Evolutionary conservation across 2,888 invertebrate genomes (phyloP).

Genomic region (Campaea margaritaria): DNA sequence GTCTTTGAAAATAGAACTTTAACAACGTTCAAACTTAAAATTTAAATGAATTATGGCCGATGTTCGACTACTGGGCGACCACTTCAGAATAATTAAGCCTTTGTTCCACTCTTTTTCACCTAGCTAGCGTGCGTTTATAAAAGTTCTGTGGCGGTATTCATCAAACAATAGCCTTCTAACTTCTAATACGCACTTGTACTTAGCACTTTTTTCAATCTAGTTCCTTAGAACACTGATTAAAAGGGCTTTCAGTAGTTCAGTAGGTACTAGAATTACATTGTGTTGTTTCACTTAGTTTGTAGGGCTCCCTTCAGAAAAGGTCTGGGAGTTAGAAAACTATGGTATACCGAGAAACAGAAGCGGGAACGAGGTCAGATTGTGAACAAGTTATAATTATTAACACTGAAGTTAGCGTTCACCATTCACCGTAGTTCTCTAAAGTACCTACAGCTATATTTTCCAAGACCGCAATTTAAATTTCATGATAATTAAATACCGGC

Average conservation of each 20-base stretch:
- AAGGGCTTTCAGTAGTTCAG: not conserved
- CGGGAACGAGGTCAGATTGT: constrained; percentile 1
- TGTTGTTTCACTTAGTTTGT: constrained; percentile 4
- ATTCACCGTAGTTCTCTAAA: too few relatives aligned
- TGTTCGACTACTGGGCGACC: too few relatives aligned
- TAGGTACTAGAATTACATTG: not conserved
- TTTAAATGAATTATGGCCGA: too few relatives aligned
- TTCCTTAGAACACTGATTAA: not conserved
- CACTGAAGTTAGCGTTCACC: too few relatives aligned
- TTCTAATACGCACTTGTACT: not conserved
- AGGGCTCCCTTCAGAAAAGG: not conserved
- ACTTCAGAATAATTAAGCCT: too few relatives aligned
- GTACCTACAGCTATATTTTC: too few relatives aligned
- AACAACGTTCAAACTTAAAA: too few relatives aligned
- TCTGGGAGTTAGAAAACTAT: not conserved
- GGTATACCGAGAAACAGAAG: not conserved
- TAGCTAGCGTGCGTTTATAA: too few relatives aligned
- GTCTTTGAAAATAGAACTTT: too few relatives aligned
- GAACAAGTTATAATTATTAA: not conserved
- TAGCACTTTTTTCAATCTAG: not conserved
- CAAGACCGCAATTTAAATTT: too few relatives aligned
- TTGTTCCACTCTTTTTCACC: too few relatives aligned
- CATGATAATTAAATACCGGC: too few relatives aligned
- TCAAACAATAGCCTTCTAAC: not conserved
- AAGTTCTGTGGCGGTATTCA: not conserved